phyloP scores from a whole-genome alignment of 1,140 invertebrate genomes.

The Trachymyrmex cornetzi region DNA sequence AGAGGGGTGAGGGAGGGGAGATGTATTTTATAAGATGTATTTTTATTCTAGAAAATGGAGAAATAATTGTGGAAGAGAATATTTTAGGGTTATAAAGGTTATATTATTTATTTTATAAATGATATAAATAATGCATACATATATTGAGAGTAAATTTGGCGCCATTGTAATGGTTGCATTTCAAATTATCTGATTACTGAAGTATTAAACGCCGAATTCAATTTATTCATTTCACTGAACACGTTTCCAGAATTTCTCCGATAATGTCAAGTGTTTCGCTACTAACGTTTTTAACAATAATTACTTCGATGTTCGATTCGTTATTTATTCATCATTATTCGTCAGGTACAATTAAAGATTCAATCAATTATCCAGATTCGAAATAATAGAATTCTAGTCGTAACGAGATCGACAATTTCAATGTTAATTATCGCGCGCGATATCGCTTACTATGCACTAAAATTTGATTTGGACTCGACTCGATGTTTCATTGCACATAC shows the following conservation, averaged over 20 bases:
- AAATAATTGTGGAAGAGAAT: background rate
- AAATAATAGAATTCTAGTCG: slow-evolving; percentile 55
- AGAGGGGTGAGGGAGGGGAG: background rate
- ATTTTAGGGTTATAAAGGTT: background rate
- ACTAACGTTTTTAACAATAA: slow-evolving; percentile 35
- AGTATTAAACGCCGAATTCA: slow-evolving; percentile 44
- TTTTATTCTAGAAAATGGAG: background rate
- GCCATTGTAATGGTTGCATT: slow-evolving; percentile 2
- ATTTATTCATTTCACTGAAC: slow-evolving; percentile 42
- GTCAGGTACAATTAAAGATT: slow-evolving; percentile 60
- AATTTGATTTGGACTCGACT: slow-evolving; percentile 36
- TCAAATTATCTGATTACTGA: slow-evolving; percentile 52
- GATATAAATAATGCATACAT: background rate
- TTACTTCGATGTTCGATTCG: slow-evolving; percentile 9
- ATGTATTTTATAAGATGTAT: background rate
- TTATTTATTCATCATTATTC: slow-evolving; percentile 64
- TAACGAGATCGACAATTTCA: slow-evolving; percentile 29
- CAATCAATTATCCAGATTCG: slow-evolving; percentile 52
- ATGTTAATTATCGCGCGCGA: slow-evolving; percentile 58
- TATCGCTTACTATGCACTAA: background rate
- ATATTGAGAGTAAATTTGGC: slow-evolving; percentile 9
- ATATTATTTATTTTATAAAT: slow-evolving; percentile 36
- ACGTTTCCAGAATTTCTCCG: slow-evolving; percentile 36
- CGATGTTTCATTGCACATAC: background rate
- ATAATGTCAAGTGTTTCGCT: slow-evolving; percentile 51